Evolutionary conservation across 2,797 vertebrate species (phyloP).

Genomic region (Austrolebias charrua): DNA sequence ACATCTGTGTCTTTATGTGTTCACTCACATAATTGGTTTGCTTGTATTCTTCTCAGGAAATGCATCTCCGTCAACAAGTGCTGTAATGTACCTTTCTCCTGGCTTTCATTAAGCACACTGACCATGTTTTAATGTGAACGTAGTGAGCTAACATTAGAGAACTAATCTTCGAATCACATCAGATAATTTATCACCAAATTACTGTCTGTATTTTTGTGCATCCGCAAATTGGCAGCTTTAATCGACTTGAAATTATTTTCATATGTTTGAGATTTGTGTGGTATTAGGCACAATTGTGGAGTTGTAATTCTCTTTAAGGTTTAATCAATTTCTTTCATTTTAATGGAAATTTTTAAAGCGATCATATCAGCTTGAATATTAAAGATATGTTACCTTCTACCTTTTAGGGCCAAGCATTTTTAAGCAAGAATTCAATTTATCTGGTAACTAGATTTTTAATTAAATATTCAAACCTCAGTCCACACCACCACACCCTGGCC

Average conservation of each 20-base stretch:
- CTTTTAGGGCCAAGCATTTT: too few relatives aligned
- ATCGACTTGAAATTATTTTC: background rate
- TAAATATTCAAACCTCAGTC: too few relatives aligned
- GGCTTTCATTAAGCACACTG: constrained; percentile 5
- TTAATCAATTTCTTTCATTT: too few relatives aligned
- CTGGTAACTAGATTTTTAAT: too few relatives aligned
- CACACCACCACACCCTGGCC: too few relatives aligned
- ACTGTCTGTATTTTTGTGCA: too few relatives aligned
- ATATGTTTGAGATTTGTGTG: background rate
- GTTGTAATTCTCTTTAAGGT: too few relatives aligned
- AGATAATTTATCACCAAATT: background rate
- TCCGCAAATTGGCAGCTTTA: too few relatives aligned
- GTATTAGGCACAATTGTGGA: too few relatives aligned
- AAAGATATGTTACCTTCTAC: background rate
- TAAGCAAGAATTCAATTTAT: too few relatives aligned
- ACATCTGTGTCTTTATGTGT: constrained; percentile 13
- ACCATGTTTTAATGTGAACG: background rate
- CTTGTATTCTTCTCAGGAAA: constrained; percentile 57
- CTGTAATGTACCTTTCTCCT: constrained; percentile 27
- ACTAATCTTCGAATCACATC: background rate
- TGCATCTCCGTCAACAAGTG: constrained; percentile 50
- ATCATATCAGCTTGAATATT: background rate
- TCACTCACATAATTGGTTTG: constrained; percentile 45
- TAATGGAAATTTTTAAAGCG: background rate
- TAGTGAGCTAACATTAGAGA: background rate